phyloP scores from a whole-genome alignment of 2,888 invertebrate genomes.

The Antitype chi region DNA sequence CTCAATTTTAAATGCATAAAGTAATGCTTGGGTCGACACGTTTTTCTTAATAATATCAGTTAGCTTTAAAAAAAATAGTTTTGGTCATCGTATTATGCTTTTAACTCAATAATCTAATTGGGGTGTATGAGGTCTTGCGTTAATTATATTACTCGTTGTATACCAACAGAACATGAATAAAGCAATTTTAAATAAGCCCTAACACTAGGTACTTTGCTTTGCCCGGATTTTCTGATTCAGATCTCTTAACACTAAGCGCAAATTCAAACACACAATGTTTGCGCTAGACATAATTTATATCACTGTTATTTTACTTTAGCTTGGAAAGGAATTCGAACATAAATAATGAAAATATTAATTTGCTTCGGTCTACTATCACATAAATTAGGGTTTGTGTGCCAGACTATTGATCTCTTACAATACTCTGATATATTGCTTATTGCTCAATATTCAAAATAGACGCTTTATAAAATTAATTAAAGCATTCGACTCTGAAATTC shows the following conservation, averaged over 20 bases:
- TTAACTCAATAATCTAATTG: no score
- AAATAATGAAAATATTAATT: slow-evolving; percentile 61
- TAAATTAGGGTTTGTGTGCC: slow-evolving; percentile 55
- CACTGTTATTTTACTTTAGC: slow-evolving; percentile 45
- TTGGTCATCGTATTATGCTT: no score
- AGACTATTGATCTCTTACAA: slow-evolving; percentile 52
- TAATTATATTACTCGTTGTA: no score
- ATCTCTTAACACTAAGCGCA: slow-evolving; percentile 32
- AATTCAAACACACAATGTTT: slow-evolving; percentile 46
- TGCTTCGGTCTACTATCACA: slow-evolving; percentile 55
- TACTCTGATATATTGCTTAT: slow-evolving; percentile 37
- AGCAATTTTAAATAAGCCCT: neutral
- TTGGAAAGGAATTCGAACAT: slow-evolving; percentile 45
- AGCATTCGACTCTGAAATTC: slow-evolving; percentile 39
- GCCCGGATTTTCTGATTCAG: slow-evolving; percentile 30
- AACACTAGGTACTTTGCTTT: slow-evolving; percentile 6
- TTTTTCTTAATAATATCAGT: no score
- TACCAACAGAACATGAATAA: neutral
- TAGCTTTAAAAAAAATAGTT: no score
- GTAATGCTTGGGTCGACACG: no score
- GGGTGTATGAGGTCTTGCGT: no score
- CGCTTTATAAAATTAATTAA: slow-evolving; percentile 51
- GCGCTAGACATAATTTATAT: slow-evolving; percentile 44
- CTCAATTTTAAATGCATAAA: no score
- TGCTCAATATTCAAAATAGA: slow-evolving; percentile 45